phyloP scores from a whole-genome alignment of 2,113 vertebrate genomes.

The Acrocephalus arundinaceus region DNA sequence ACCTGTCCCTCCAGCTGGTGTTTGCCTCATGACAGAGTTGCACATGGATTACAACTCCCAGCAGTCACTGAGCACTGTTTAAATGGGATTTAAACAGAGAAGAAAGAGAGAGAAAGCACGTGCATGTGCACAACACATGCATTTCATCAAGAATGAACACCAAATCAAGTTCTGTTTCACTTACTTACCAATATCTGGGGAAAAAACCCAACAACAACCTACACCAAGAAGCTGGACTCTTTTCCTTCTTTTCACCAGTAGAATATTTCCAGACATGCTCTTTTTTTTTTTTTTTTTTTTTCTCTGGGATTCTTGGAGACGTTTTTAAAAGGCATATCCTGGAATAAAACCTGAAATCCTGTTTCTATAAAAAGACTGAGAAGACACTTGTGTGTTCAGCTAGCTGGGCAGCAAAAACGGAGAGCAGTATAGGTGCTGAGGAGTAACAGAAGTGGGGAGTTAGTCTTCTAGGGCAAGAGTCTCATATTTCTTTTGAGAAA shows the following conservation, averaged over 20 bases:
- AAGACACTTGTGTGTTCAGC: neutral
- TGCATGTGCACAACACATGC: neutral
- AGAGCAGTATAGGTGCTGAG: neutral
- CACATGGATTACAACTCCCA: conserved; percentile 23
- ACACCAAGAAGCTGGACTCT: neutral
- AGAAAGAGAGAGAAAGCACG: conserved; percentile 21
- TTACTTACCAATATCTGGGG: neutral
- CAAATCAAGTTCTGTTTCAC: conserved; percentile 4
- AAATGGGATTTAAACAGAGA: conserved; percentile 39
- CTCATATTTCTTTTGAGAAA: neutral
- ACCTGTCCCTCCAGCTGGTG: conserved; percentile 12
- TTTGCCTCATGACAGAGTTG: conserved; percentile 30
- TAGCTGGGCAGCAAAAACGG: neutral
- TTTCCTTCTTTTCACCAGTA: neutral
- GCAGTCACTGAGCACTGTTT: conserved; percentile 22
- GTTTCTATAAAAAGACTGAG: neutral
- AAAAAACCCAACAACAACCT: neutral
- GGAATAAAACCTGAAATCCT: neutral
- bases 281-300: neutral
- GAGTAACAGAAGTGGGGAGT: neutral
- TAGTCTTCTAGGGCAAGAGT: neutral
- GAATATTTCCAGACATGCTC: neutral
- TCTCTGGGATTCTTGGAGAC: neutral
- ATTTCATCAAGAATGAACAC: conserved; percentile 10
- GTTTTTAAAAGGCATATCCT: neutral